phyloP scores from a whole-genome alignment of 2,113 vertebrate genomes.

The Puma concolor region DNA sequence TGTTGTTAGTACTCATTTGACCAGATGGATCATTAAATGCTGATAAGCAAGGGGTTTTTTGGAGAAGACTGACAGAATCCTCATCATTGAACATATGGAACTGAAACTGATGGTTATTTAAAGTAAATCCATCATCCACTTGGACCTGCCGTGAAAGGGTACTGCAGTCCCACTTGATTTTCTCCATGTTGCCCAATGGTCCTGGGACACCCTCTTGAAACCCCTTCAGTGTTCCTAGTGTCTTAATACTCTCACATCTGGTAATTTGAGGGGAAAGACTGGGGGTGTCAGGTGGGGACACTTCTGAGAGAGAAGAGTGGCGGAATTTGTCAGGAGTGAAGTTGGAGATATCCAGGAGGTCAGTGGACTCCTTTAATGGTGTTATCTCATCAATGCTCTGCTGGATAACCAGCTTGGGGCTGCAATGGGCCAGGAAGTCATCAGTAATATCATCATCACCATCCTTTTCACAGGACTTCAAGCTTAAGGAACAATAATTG shows the following conservation, averaged over 20 bases:
- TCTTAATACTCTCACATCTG: conserved; percentile 91
- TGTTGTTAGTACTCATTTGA: conserved; percentile 89
- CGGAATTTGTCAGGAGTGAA: conserved; percentile 99
- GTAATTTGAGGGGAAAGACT: conserved; percentile 97
- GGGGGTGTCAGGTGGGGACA: conserved; percentile 97
- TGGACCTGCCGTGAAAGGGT: conserved; percentile 91
- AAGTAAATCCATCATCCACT: conserved; percentile 90
- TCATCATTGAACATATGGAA: conserved; percentile 96
- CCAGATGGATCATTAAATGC: conserved; percentile 92
- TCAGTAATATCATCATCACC: conserved; percentile 96
- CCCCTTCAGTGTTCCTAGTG: conserved; percentile 89
- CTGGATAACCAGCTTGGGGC: conserved; percentile 98
- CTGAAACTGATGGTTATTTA: conserved; percentile 95
- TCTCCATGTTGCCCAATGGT: conserved; percentile 88
- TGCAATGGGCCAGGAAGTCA: conserved; percentile 98
- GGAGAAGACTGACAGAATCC: conserved; percentile 91
- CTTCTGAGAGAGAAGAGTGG: conserved; percentile 96
- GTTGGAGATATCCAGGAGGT: conserved; percentile 99
- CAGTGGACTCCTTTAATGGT: conserved; percentile 96
- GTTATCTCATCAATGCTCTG: conserved; percentile 97
- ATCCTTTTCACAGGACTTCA: conserved; percentile 97
- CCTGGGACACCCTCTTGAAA: conserved; percentile 92
- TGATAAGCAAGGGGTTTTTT: conserved; percentile 89
- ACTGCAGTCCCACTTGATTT: conserved; percentile 95
- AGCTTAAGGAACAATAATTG: conserved; percentile 97